Evolutionary conservation across 2,113 vertebrate genomes (phyloP), one percentile per base, ranked within the genome.

Genomic region (Psilopsiagon aurifrons): DNA sequence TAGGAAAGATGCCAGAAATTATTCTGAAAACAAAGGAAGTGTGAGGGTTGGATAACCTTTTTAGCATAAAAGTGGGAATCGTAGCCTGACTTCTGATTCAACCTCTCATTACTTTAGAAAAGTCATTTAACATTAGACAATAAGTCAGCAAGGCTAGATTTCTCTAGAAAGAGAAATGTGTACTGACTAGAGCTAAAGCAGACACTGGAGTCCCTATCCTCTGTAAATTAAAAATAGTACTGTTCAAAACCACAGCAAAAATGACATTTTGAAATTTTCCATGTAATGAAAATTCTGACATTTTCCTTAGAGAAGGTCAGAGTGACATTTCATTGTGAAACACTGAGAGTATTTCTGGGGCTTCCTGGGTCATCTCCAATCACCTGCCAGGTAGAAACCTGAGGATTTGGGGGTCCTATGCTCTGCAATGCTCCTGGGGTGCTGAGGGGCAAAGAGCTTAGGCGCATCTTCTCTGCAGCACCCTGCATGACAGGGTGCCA

Each of bases 261-360:
- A 94, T 90, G 94, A 94, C 94, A 95, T 96, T 96, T 95, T 96
- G 75, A 93, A 94, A 96, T 97, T 97, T 97, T 90, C 85, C 88
- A 54, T 66, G n/a, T 95, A 94, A 96, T 96, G 93, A 95, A 93
- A 96, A 95, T 95, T 93, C 90, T 95, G 94, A 95, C 92, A 94
- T 96, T 97, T 96, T 94, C 17, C 95, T 96, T 94, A 35, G 92
- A 95, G 93, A 96, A 97, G 96, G 92, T 97, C 96, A 96, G 93
- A 93, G 93, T 96, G 96, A 97, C 93, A 97, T 96, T 96, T 97
- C 74, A 86, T 85, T 94, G 76, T 90, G 83, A 95, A 94, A 90
- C 63, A 95, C 83, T 93, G 73, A 86, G 85, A 91, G 47, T 3
- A 1, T 77, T 93, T 95, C 90, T 94, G 63, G 92, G 79, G 29